Evolutionary conservation across 53 echinoderm and acorn worm species (phyloP), one percentile per base, ranked within the genome.

Genomic region (Holothuria scabra): DNA sequence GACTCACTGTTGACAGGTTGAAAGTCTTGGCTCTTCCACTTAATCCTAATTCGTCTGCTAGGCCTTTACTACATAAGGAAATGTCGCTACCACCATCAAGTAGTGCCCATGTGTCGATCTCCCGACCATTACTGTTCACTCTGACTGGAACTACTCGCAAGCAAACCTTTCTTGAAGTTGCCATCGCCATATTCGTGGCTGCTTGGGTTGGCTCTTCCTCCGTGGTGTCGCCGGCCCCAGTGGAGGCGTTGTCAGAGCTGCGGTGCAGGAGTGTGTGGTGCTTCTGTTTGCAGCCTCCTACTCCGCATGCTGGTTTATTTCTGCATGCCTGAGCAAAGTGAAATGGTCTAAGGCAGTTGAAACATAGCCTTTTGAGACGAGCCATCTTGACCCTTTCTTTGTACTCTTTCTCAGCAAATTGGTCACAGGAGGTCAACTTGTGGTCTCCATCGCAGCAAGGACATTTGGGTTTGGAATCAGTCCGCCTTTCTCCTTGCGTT

Each of bases 231-330:
- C 44, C 44, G 44, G 44, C 44, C 44, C 44, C 44, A 10, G 44
- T 44, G 44, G 44, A 44, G 10, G 10, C 44, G 44, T 44, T 44
- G 44, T 44, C 12, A 24, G 62, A 11, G 8, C 23, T 61, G 62
- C 62, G 69, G 61, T 91, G 92, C 21, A 88, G 81, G 23, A 91
- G 86, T 5, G 86, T 88, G 86, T 88, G 88, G 55, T 87, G 91
- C 37, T 84, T 91, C 37, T 80, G 61, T 33, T 69, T 80, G 23
- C 91, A 91, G 1, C 89, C 89, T 52, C 86, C 86, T n/a, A 56
- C 63, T 12, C 67, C 67, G 66, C 89, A 89, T 46, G 33, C 56
- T 12, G 32, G 21, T 6, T 69, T 85, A 29, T 18, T n/a, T 26
- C 76, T 75, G 76, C 76, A 75, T 18, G 8, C 76, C 24, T 46